phyloP scores from a whole-genome alignment of 2,888 invertebrate genomes.

The Syritta pipiens region DNA sequence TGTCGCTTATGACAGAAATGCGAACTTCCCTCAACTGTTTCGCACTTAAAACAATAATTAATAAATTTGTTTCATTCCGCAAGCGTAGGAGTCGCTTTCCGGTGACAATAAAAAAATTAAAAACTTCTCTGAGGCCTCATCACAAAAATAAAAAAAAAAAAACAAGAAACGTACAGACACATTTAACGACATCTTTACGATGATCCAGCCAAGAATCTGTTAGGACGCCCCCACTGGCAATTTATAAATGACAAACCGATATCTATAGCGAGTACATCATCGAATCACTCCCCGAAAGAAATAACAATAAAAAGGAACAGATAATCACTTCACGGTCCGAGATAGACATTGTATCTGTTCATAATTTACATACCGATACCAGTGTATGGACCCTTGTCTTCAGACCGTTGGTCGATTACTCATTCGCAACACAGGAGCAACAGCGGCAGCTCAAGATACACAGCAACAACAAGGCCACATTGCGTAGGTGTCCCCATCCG shows the following conservation, averaged over 20 bases:
- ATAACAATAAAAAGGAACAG: conserved; percentile 13
- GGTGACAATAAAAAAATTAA: conserved; percentile 20
- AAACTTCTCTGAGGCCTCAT: not conserved
- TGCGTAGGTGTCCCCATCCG: conserved; percentile 38
- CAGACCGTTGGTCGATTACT: conserved; percentile 42
- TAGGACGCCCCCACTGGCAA: conserved; percentile 42
- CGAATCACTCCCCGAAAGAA: conserved; percentile 34
- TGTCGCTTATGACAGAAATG: conserved; percentile 31
- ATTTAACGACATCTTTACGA: conserved; percentile 3
- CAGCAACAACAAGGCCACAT: not conserved
- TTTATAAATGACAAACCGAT: conserved; percentile 63
- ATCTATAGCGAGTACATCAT: conserved; percentile 54
- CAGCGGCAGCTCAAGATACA: too few species aligned
- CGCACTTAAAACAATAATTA: conserved; percentile 57
- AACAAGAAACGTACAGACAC: conserved; percentile 19
- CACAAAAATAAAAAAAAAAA: too few species aligned
- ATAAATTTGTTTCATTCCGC: conserved; percentile 15
- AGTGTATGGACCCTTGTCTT: too few species aligned
- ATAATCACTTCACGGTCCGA: conserved; percentile 38
- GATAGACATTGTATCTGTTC: conserved; percentile 56
- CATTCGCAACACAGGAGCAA: too few species aligned
- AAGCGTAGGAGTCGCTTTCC: conserved; percentile 36
- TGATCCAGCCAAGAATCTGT: conserved; percentile 11
- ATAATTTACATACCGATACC: conserved; percentile 59
- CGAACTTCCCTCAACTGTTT: conserved; percentile 40